Base-by-base conservation (phyloP, 2,888 invertebrate genomes). In the Scaptomyza flava region DNA sequence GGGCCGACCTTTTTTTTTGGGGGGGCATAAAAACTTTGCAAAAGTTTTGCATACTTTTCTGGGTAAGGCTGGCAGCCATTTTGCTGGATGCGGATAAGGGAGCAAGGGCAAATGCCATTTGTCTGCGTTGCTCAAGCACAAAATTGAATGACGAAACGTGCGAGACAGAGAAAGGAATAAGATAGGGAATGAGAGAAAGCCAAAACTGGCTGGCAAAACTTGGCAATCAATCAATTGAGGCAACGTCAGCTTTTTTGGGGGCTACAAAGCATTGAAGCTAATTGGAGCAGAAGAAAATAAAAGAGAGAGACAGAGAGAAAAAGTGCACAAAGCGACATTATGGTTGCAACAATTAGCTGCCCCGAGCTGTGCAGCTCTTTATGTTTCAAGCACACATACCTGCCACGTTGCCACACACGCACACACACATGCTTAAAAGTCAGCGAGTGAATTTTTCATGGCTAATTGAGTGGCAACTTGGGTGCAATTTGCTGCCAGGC, bases 381-480 rank as follows among this genome's bases (percentile, higher is more conserved):
- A 30, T 50, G 31, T 27, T 34, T 6, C 23, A 12, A 9, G 42
- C 12, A 36, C 34, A 36, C 20, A 34, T 12, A 48, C 31, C 27
- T 27, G 23, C 11, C 14, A 20, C 48, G 23, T 23, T 23, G 27
- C 30, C 30, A 46, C 14, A 31, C 31, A 20, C 23, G 14, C 14
- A 38, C 20, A 27, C 27, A 14, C 48, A 43, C 62, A 23, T 42
- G 14, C 23, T 20, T n/a, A 6, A 54, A 54, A 74, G 78, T 68
- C 67, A 70, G 56, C 51, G 68, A 43, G 85, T 78, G 79, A 66
- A 87, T 82, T 87, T 82, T 82, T 82, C 82, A 84, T 62, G 67
- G 68, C 85, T 82, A 82, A 82, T 82, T 87, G 79, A 87, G 85
- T 87, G 87, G 79, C 85, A 87, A 84, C 81, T 71, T 84, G 81